Base-by-base conservation (phyloP, 2,888 invertebrate genomes). In the Lasius fuliginosus region DNA sequence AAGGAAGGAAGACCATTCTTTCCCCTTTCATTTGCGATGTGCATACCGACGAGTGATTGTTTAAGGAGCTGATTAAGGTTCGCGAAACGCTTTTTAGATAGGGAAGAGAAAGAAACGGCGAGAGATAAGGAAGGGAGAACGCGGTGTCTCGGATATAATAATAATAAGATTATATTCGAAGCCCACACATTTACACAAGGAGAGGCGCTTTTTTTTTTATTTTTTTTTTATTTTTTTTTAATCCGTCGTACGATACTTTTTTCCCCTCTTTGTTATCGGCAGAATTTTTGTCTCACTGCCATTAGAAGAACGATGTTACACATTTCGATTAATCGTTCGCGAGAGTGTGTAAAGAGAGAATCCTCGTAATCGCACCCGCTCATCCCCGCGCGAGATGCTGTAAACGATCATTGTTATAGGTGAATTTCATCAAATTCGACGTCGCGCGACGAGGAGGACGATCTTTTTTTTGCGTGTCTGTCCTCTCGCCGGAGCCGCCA, bases 271-370 rank as follows among this genome's bases (percentile, higher is more conserved):
- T 56, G 53, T 88, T 88, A 76, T 69, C 81, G 83, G 86, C 84
- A 87, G 88, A 89, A 75, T 84, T 85, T 88, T 82, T 85, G 84
- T 84, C 85, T 91, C 93, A 93, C 93, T 93, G 93, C 93, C 93
- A 93, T 87, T 92, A 90, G 88, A 89, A 77, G 84, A 89, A 89
- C 88, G 58, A 90, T 89, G 58, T 88, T 84, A 60, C 40, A 77
- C 9, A 53, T 75, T 86, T 86, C 53, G 62, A 83, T 82, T 77
- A 82, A 81, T 69, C 69, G 64, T 49, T 83, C 53, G 71, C 23
- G 60, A 81, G 23, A 71, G n/a, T 60, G 23, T 58, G 23, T 42
- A 30, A 68, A 68, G 56, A 27, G 23, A 69, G 23, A 30, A 67
- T 69, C 53, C 15, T 76, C 33, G 33, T 64, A 56, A 65, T 40